Conservation (phyloP, 1,140 invertebrate genomes). For the Dryas iulia region DNA sequence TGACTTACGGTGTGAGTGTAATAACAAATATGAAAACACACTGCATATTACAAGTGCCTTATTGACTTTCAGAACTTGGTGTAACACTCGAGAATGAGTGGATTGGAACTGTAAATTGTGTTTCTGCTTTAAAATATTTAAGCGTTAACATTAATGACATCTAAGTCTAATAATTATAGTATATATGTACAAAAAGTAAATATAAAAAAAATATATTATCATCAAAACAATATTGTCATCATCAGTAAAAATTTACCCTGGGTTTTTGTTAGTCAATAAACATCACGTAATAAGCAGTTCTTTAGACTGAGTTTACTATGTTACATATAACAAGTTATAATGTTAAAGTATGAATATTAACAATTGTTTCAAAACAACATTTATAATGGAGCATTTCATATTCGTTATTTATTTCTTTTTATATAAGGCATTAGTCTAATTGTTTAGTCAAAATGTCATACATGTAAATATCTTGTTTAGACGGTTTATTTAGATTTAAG, state of each 20-base stretch:
- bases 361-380: slow-evolving; percentile 68
- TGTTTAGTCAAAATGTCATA: slow-evolving; percentile 73
- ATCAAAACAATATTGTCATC: not conserved
- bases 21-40: slow-evolving; percentile 69
- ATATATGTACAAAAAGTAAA: no score
- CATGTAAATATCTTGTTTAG: slow-evolving; percentile 77
- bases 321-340: slow-evolving; percentile 65
- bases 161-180: not conserved
- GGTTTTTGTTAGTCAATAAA: slow-evolving; percentile 67
- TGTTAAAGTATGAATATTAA: slow-evolving; percentile 68
- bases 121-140: not conserved
- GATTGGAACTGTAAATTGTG: not conserved
- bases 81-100: not conserved
- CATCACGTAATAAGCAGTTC: slow-evolving; percentile 56
- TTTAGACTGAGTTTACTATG: slow-evolving; percentile 73
- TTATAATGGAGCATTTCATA: slow-evolving; percentile 76
- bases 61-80: slow-evolving; percentile 67
- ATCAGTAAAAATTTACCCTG: slow-evolving; percentile 13
- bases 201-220: not conserved
- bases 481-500: slow-evolving; percentile 75
- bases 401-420: slow-evolving; percentile 79
- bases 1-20: slow-evolving; percentile 49
- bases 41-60: slow-evolving; percentile 70
- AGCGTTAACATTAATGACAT: not conserved
- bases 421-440: slow-evolving; percentile 75